Evolutionary conservation across 2,888 invertebrate species (phyloP), one percentile per base, ranked within the genome.

Genomic region (Watsonalla binaria): DNA sequence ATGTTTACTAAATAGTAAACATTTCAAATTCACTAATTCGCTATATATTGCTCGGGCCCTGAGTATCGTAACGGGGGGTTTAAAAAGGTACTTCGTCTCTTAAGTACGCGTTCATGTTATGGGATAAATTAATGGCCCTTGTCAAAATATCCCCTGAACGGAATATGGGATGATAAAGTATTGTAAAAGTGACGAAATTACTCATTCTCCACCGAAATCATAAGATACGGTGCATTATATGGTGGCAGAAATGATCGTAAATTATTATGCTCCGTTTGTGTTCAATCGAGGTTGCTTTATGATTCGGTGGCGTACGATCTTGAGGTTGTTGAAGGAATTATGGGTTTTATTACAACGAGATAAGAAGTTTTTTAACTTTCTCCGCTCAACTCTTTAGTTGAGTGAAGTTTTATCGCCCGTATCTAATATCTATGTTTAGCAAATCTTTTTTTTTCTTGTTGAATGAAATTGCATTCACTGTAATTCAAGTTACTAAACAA

Each of bases 111-210:
- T 63, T 58, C 65, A 52, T 54, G 63, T 68, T 69, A 69, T 65
- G 61, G 59, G 51, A 52, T 48, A 60, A 71, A 74, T 76, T 76
- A 76, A 76, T 73, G 71, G 65, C 51, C 51, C 54, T 69, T 72
- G 72, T 72, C 68, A 70, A 71, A 49, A 70, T 68, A 59, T 57
- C 66, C 66, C 65, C 64, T 64, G 67, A 68, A 68, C 64, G 51
- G 53, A 64, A 70, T 65, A 70, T 60, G 62, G 54, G 51, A 52
- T 54, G 61, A 63, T 63, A 66, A 62, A 71, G 69, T 65, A 65
- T 66, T 65, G 58, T 65, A 52, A 59, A 59, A 58, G 59, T 52
- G 55, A 60, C 60, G 57, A 54, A 63, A 62, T 66, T 61, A 68
- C 62, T 64, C 61, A 60, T 64, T 59, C 42, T 11, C 47, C 47